Percentiles rank a stretch among this genome's conserved stretches.
phyloP scores from a whole-genome alignment of 2,888 invertebrate genomes.

The Pseudoips prasinana region DNA sequence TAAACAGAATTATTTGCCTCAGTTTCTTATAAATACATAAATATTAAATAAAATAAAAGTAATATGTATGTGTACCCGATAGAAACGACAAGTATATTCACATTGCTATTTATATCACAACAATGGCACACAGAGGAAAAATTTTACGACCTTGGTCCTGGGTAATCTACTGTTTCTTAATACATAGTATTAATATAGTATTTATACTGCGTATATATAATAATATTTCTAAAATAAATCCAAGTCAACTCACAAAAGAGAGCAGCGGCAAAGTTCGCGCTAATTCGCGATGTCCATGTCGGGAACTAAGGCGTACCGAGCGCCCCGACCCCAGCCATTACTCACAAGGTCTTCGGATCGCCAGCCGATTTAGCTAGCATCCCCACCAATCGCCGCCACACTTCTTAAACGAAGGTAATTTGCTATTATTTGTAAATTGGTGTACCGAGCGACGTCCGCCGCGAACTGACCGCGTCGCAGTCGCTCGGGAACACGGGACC shows the following conservation, averaged over 20 bases:
- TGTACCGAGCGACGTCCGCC: conserved; percentile 69
- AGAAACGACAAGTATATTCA: no score
- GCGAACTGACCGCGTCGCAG: conserved; percentile 59
- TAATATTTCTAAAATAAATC: conserved; percentile 14
- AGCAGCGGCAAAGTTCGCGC: conserved; percentile 29
- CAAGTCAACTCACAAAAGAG: conserved; percentile 42
- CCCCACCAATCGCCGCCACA: conserved; percentile 78
- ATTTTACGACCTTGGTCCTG: no score
- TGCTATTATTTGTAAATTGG: conserved; percentile 81
- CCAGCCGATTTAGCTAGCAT: conserved; percentile 76
- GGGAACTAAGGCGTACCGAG: conserved; percentile 56
- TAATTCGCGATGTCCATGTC: conserved; percentile 58
- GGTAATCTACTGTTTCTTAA: no score
- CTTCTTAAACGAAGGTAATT: conserved; percentile 82
- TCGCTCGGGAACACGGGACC: conserved; percentile 69
- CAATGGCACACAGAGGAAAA: no score
- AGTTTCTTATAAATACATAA: no score
- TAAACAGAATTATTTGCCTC: no score
- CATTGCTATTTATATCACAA: no score
- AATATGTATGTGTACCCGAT: no score
- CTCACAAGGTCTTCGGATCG: conserved; percentile 76
- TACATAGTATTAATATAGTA: no score
- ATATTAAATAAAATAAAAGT: no score
- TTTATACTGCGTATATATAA: no score
- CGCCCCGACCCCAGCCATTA: conserved; percentile 70